Evolutionary conservation across 1,140 invertebrate genomes (phyloP), one percentile per base, ranked within the genome.

Genomic region (Drosophila sechellia): DNA sequence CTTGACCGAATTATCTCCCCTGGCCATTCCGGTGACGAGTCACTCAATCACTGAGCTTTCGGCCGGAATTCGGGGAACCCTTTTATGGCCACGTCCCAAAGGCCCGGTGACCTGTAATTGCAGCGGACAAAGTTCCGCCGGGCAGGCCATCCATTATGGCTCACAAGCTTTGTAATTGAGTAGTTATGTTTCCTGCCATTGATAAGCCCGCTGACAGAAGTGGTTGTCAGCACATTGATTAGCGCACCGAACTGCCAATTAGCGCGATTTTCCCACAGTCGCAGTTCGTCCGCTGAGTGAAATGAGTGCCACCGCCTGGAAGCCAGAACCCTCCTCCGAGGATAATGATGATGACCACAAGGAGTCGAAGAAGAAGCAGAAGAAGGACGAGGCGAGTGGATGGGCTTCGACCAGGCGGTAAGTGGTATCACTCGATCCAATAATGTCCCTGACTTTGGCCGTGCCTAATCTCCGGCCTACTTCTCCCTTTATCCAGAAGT

Each of bases 161-260:
- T 12, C 48, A 81, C 83, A 79, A 68, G 42, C 13, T 15, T 27
- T 77, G 55, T 83, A 89, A 86, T 86, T 83, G 75, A 86, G 71
- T 83, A 68, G 63, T 89, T 89, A 72, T 89, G 83, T 79, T 83
- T 71, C 20, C 27, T 52, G 39, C 25, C 40, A 45, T 46, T 50
- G 79, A 87, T 86, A 76, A 83, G 66, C 49, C 20, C 20, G 53
- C 22, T 56, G 43, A 57, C 45, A 77, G 17, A 76, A 65, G 78
- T 55, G 64, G 35, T 52, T 52, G 61, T 37, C 46, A 20, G 37
- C 52, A 35, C 80, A 79, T 65, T 84, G 76, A 85, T 79, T 84
- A 83, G 72, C 52, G 20, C 34, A 15, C 57, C 13, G 46, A 56
- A 57, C 64, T 50, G 48, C 65, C 70, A 87, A 87, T 81, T 79